Percentiles rank a stretch among this genome's conserved stretches.
phyloP scores from a whole-genome alignment of 2,797 vertebrate species.

The Spea hammondii region DNA sequence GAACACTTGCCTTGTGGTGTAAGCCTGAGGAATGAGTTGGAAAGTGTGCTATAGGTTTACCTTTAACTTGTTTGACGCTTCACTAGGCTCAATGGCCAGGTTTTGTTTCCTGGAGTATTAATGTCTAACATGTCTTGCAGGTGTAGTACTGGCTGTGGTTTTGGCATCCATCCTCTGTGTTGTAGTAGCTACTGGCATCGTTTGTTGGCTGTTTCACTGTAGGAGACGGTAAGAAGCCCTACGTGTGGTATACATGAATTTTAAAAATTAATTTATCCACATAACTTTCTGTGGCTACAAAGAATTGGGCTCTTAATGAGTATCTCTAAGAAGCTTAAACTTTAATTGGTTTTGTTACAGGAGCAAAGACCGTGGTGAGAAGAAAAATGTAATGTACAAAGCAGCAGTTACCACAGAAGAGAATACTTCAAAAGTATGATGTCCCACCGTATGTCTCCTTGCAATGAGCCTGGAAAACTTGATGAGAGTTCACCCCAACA shows the following conservation, averaged over 20 bases:
- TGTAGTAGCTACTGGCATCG: constrained; percentile 64
- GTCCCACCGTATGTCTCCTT: background rate
- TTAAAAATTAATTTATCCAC: too few relatives aligned
- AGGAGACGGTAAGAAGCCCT: constrained; percentile 76
- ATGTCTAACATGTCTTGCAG: constrained; percentile 60
- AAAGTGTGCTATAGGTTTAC: too few relatives aligned
- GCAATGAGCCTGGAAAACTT: background rate
- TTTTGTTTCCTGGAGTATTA: too few relatives aligned
- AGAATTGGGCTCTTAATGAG: too few relatives aligned
- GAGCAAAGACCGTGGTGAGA: constrained; percentile 60
- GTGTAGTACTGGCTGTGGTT: constrained; percentile 71
- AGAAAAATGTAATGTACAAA: constrained; percentile 69
- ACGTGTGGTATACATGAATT: too few relatives aligned
- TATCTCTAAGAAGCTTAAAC: too few relatives aligned
- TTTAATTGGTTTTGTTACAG: constrained; percentile 60
- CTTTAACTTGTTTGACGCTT: too few relatives aligned
- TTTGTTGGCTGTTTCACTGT: constrained; percentile 71
- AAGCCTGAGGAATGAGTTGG: too few relatives aligned
- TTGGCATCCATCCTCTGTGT: constrained; percentile 71
- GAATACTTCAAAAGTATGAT: constrained; percentile 70
- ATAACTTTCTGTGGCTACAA: too few relatives aligned
- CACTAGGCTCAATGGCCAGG: too few relatives aligned
- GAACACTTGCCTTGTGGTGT: background rate
- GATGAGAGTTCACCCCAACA: background rate
- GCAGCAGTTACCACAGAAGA: constrained; percentile 65